Conservation (phyloP, 1,140 invertebrate species). For the Sycophila sp. region DNA sequence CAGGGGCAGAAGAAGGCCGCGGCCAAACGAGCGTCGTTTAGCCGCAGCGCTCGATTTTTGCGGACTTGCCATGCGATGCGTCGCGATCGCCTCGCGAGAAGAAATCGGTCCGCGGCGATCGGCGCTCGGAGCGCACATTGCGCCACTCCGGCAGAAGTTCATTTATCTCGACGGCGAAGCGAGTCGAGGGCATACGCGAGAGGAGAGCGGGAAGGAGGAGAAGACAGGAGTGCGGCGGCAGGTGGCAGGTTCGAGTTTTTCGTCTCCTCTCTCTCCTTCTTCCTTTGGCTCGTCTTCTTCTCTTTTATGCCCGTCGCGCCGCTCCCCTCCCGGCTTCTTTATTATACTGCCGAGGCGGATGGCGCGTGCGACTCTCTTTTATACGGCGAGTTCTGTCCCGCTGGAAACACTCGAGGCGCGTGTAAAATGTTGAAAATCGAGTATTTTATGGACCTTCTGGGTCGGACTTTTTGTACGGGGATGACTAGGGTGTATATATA, state of each 20-base stretch:
- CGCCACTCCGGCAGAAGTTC: slow-evolving; percentile 30
- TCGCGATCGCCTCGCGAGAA: too few relatives aligned
- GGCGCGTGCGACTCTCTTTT: background rate
- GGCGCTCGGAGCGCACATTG: background rate
- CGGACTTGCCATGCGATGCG: background rate
- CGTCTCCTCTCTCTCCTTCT: background rate
- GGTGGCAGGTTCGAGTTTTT: slow-evolving; percentile 40
- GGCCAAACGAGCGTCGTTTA: slow-evolving; percentile 19
- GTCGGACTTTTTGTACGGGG: background rate
- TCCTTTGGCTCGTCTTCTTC: background rate
- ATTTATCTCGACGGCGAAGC: slow-evolving; percentile 30
- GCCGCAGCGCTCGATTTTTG: slow-evolving; percentile 17
- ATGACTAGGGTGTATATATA: too few relatives aligned
- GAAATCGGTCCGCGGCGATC: too few relatives aligned
- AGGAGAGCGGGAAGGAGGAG: background rate
- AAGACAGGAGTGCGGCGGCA: slow-evolving; percentile 1
- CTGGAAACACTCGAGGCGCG: background rate
- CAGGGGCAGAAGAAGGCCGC: background rate
- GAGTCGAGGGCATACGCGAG: background rate
- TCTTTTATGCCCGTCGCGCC: too few relatives aligned
- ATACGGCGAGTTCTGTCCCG: background rate
- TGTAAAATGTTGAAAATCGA: slow-evolving; percentile 23
- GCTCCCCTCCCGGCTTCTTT: slow-evolving; percentile 4
- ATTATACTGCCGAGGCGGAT: slow-evolving; percentile 2
- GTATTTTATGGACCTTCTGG: slow-evolving; percentile 1